Percentiles rank a stretch among this genome's conserved stretches.
Conservation (phyloP, 30 jellyfish, hydroid and myxozoan species). For the Cassiopea andromeda region DNA sequence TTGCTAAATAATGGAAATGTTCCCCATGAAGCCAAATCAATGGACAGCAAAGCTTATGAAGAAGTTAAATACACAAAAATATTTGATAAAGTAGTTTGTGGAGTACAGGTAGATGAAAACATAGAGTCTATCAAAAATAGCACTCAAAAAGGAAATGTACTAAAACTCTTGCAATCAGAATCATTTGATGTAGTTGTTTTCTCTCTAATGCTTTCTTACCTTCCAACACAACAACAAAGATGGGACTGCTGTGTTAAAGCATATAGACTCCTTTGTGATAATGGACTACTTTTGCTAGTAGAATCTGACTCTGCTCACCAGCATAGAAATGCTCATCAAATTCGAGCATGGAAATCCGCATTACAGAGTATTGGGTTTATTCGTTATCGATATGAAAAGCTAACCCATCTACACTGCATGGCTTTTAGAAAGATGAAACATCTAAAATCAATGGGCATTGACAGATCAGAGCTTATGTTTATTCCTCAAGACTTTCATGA, state of each 20-base stretch:
- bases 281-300: slow-evolving; percentile 72
- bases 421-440: slow-evolving; percentile 66
- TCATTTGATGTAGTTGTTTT: slow-evolving; percentile 75
- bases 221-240: slow-evolving; percentile 84
- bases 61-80: background rate
- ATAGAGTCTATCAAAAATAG: too few relatives aligned
- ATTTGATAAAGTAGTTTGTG: too few relatives aligned
- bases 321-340: slow-evolving; percentile 75
- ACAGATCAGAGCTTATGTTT: slow-evolving; percentile 48
- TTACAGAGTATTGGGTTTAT: slow-evolving; percentile 72
- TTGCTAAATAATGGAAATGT: background rate
- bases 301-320: slow-evolving; percentile 93
- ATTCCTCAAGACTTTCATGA: slow-evolving; percentile 89
- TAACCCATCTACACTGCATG: slow-evolving; percentile 92
- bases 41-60: background rate
- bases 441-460: background rate
- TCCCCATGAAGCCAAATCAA: background rate
- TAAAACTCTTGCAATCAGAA: slow-evolving; percentile 23
- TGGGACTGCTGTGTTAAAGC: slow-evolving; percentile 84
- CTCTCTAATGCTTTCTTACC: slow-evolving; percentile 75
- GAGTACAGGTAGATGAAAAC: too few relatives aligned
- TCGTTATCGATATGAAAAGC: slow-evolving; percentile 76
- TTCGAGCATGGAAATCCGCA: slow-evolving; percentile 81
- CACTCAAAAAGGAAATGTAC: too few relatives aligned
- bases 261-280: slow-evolving; percentile 36